These are phyloP conservation scores for Stigmatopora argus DNA, from an alignment of 2,113 vertebrate genomes.

Conservation along the genomic window DNA sequence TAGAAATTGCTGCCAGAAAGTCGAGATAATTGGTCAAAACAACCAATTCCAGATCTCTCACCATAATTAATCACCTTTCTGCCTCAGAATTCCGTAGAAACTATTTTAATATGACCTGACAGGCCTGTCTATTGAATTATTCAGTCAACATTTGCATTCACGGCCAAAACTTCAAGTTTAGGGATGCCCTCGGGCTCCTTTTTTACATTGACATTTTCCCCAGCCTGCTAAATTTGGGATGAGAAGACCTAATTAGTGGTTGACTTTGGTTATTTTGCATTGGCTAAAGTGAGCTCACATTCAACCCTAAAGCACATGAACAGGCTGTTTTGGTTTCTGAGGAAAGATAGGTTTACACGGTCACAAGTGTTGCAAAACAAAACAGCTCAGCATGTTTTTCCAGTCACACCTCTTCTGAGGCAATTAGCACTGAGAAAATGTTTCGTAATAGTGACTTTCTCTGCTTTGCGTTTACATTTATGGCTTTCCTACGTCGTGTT, in stretches of 20 bases:
- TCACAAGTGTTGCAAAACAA: slow-evolving; percentile 36
- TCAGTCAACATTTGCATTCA: slow-evolving; percentile 50
- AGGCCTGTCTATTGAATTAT: slow-evolving; percentile 46
- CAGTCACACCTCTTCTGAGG: slow-evolving; percentile 32
- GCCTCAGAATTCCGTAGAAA: slow-evolving; percentile 29
- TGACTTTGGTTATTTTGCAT: slow-evolving; percentile 45
- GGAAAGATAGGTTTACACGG: slow-evolving; percentile 39
- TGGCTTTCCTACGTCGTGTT: no score
- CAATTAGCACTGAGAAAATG: slow-evolving; percentile 3
- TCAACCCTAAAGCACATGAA: slow-evolving; percentile 43
- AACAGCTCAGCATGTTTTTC: slow-evolving; percentile 24
- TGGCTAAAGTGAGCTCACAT: slow-evolving; percentile 44
- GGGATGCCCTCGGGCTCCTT: slow-evolving; percentile 49
- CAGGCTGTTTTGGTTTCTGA: slow-evolving; percentile 39
- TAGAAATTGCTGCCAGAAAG: slow-evolving; percentile 1
- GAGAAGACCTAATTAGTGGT: slow-evolving; percentile 55
- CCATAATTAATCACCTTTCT: slow-evolving; percentile 46
- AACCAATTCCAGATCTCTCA: slow-evolving; percentile 15
- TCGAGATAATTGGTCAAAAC: slow-evolving; percentile 4
- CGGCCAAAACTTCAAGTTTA: slow-evolving; percentile 46
- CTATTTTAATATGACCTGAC: slow-evolving; percentile 44
- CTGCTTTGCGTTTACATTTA: background rate
- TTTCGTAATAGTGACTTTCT: slow-evolving; percentile 6
- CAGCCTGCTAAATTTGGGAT: slow-evolving; percentile 50
- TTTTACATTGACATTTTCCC: slow-evolving; percentile 31